A percentile compares a stretch with the other conserved stretches of the same genome.
These are phyloP conservation scores for Neoarius graeffei DNA, from an alignment of 2,113 vertebrate genomes.

Conservation along the genomic window DNA sequence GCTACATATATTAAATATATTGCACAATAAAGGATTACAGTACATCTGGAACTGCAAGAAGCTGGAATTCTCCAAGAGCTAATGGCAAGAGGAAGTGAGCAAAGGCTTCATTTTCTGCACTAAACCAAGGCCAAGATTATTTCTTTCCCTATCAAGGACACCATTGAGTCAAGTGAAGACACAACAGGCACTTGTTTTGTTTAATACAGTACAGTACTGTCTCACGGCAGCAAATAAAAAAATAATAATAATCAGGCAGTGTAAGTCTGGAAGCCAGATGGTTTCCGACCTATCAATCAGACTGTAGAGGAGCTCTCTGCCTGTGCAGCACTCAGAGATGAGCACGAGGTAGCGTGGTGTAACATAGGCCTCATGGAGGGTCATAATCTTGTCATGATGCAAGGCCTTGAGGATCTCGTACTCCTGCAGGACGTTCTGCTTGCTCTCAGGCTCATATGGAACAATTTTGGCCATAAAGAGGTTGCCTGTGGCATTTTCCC, in stretches of 20 bases:
- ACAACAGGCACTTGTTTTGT: constrained; percentile 11
- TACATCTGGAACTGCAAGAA: neutral
- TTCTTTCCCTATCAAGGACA: neutral
- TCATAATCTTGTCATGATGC: constrained; percentile 92
- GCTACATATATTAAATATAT: too few species aligned
- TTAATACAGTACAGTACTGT: constrained; percentile 8
- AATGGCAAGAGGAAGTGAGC: neutral
- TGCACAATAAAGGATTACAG: too few species aligned
- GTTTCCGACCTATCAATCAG: constrained; percentile 87
- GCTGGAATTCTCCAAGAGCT: neutral
- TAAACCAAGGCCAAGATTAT: neutral
- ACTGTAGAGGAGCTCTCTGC: constrained; percentile 93
- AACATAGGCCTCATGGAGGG: constrained; percentile 93
- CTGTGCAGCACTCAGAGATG: constrained; percentile 89
- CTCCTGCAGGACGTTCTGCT: constrained; percentile 87
- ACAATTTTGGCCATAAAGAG: constrained; percentile 96
- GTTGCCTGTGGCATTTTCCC: constrained; percentile 92
- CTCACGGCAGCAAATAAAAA: neutral
- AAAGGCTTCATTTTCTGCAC: neutral
- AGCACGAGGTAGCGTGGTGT: constrained; percentile 96
- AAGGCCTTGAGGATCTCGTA: constrained; percentile 93
- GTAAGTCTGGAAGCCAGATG: neutral
- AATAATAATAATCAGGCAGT: neutral
- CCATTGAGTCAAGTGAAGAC: constrained; percentile 6
- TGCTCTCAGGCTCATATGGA: constrained; percentile 87